Conservation (phyloP, 2,888 invertebrate genomes). For the Ennomos erosarius region DNA sequence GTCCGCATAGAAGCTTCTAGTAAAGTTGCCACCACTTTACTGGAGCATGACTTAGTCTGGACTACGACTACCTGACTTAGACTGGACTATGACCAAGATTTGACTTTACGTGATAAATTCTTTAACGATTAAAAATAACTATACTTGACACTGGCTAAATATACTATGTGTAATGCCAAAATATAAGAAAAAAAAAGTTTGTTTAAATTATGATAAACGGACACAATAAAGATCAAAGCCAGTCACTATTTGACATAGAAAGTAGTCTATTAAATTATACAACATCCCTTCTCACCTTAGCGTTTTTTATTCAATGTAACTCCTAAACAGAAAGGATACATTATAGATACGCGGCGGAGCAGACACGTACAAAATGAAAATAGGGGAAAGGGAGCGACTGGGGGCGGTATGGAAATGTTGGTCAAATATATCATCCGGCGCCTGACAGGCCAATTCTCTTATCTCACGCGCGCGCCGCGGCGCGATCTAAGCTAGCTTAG, state of each 20-base stretch:
- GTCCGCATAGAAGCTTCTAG: no score
- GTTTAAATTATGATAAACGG: no score
- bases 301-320: constrained; percentile 78
- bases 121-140: no score
- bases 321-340: constrained; percentile 79
- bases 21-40: no score
- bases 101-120: no score
- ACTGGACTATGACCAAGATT: no score
- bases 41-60: no score
- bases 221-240: constrained; percentile 45
- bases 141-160: no score
- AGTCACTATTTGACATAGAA: constrained; percentile 64
- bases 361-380: constrained; percentile 86
- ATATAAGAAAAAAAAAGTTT: no score
- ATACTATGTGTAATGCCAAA: no score
- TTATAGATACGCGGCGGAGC: constrained; percentile 80
- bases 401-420: constrained; percentile 92
- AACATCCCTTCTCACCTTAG: constrained; percentile 71
- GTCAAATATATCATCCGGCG: constrained; percentile 95
- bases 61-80: no score
- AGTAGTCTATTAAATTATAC: constrained; percentile 73
- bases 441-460: constrained; percentile 96
- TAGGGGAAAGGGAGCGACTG: constrained; percentile 70
- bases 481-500: constrained; percentile 85
- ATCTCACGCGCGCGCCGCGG: constrained; percentile 87